Evolutionary conservation across 2,797 vertebrate species (phyloP).

Genomic region (Manis pentadactyla): DNA sequence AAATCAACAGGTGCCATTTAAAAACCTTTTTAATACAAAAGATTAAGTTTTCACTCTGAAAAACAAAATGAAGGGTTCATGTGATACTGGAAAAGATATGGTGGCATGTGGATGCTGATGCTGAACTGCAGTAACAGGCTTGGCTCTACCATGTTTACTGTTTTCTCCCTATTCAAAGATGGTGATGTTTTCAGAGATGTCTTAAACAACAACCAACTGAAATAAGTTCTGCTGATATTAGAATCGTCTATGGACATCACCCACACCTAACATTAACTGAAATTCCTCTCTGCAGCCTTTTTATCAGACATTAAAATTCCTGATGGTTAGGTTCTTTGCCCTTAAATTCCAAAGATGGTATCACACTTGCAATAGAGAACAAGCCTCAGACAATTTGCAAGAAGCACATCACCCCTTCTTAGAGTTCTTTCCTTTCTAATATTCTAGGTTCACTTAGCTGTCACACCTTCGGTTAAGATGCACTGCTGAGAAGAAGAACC

Average conservation of each 20-base stretch:
- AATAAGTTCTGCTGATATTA: constrained; percentile 13
- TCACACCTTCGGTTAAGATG: not conserved
- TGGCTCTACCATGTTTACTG: not conserved
- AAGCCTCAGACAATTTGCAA: not conserved
- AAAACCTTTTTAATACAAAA: constrained; percentile 3
- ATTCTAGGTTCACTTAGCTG: not conserved
- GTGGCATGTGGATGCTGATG: no score
- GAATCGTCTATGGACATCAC: not conserved
- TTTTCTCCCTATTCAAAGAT: not conserved
- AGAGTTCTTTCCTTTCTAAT: not conserved
- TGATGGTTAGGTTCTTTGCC: not conserved
- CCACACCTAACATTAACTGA: constrained; percentile 29
- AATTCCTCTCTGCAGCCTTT: constrained; percentile 42
- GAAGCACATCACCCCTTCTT: not conserved
- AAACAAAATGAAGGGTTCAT: not conserved
- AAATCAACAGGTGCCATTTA: not conserved
- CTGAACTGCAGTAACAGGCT: no score
- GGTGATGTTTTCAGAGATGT: not conserved
- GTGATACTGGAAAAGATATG: not conserved
- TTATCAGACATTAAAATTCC: constrained; percentile 42
- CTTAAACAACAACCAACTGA: not conserved
- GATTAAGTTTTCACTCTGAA: not conserved
- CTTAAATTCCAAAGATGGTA: constrained; percentile 27
- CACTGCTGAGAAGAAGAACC: not conserved
- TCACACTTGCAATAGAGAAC: not conserved